Conservation (phyloP, 2,888 invertebrate species). For the Nesidiocoris tenuis region DNA sequence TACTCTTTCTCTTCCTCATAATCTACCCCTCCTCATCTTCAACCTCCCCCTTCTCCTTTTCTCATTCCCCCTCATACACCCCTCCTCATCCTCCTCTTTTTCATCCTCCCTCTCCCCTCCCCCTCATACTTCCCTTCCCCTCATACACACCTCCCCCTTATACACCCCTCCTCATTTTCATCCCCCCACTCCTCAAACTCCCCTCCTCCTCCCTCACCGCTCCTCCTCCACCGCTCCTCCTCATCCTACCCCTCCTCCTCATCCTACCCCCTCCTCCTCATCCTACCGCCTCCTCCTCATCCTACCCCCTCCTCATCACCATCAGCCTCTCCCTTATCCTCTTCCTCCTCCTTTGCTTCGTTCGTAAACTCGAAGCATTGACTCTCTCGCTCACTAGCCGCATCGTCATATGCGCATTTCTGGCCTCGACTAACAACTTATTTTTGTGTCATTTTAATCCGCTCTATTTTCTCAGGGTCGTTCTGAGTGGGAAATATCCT, state of each 20-base stretch:
- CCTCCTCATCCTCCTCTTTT: background rate
- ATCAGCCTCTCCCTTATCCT: background rate
- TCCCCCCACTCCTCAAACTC: background rate
- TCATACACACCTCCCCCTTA: background rate
- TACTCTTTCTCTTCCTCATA: background rate
- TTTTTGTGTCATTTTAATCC: too few relatives aligned
- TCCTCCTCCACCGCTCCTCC: background rate
- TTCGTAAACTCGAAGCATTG: too few relatives aligned
- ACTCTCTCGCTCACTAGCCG: too few relatives aligned
- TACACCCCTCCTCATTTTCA: background rate
- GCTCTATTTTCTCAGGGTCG: too few relatives aligned
- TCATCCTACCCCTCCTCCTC: background rate
- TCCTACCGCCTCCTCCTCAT: background rate
- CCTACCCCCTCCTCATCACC: background rate
- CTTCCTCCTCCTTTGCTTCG: background rate
- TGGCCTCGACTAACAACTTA: too few relatives aligned
- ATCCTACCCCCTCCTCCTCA: background rate
- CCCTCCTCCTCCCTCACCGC: background rate
- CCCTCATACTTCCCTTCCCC: background rate
- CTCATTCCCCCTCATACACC: background rate
- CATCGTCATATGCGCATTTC: too few relatives aligned
- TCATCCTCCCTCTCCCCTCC: background rate
- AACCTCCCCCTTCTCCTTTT: background rate
- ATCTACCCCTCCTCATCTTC: background rate
- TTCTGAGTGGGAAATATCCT: too few relatives aligned